phyloP scores from a whole-genome alignment of 2,888 invertebrate genomes.

The Apantesis nais region DNA sequence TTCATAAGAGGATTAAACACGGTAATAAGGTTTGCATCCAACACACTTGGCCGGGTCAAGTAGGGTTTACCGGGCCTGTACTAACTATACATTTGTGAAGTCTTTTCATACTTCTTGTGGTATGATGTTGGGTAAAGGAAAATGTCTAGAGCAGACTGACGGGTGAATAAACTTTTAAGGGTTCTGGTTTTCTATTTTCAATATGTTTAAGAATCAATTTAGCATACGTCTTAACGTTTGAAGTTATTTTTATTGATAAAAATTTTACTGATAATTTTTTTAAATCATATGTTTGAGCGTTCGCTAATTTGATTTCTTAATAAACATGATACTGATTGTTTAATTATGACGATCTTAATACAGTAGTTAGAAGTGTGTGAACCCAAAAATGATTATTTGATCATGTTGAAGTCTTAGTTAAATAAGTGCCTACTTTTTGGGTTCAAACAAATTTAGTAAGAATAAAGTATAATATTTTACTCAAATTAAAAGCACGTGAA shows the following conservation, averaged over 20 bases:
- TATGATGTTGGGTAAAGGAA: conserved; percentile 15
- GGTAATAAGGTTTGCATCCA: conserved; percentile 75
- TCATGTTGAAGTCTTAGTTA: too few species aligned
- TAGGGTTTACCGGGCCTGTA: conserved; percentile 59
- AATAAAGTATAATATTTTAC: background rate
- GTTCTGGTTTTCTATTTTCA: conserved; percentile 10
- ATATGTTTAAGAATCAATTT: conserved; percentile 8
- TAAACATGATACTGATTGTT: background rate
- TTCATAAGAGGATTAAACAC: conserved; percentile 77
- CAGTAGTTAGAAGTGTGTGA: background rate
- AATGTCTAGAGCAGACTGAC: conserved; percentile 4
- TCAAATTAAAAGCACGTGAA: too few species aligned
- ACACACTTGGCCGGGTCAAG: conserved; percentile 74
- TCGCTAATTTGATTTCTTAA: background rate
- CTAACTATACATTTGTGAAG: conserved; percentile 18
- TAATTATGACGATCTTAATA: background rate
- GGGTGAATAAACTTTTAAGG: conserved; percentile 12
- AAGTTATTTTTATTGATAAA: background rate
- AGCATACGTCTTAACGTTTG: background rate
- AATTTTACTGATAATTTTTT: too few species aligned
- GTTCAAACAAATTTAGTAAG: background rate
- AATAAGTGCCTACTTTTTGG: too few species aligned
- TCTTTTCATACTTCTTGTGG: conserved; percentile 15
- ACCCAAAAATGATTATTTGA: too few species aligned
- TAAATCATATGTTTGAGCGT: background rate